phyloP scores from a whole-genome alignment of 1,140 invertebrate species.

The Drosophila pseudoananassae region DNA sequence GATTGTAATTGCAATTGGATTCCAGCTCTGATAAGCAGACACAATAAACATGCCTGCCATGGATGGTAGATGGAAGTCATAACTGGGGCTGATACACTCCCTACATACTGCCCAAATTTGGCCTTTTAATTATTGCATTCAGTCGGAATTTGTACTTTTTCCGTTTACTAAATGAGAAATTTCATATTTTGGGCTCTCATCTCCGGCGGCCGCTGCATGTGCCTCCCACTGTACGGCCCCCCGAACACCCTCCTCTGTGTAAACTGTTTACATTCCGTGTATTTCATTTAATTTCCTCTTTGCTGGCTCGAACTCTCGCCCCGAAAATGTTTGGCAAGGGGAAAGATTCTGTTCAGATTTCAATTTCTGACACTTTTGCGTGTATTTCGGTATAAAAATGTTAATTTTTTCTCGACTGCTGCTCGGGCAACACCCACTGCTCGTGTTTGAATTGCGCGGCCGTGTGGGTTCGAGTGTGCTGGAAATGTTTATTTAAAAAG shows the following conservation, averaged over 20 bases:
- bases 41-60: slow-evolving; percentile 26
- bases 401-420: slow-evolving; percentile 39
- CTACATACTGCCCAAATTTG: slow-evolving; percentile 31
- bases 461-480: slow-evolving; percentile 45
- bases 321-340: slow-evolving; percentile 20
- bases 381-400: slow-evolving; percentile 65
- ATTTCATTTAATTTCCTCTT: slow-evolving; percentile 77
- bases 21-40: slow-evolving; percentile 36
- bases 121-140: slow-evolving; percentile 25
- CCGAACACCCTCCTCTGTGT: slow-evolving; percentile 12
- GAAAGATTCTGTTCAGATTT: slow-evolving; percentile 37
- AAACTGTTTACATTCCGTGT: slow-evolving; percentile 69
- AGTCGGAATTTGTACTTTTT: neutral
- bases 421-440: slow-evolving; percentile 42
- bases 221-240: slow-evolving; percentile 9
- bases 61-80: too few species aligned
- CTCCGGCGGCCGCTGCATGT: slow-evolving; percentile 26
- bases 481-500: slow-evolving; percentile 78
- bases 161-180: slow-evolving; percentile 47
- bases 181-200: slow-evolving; percentile 35
- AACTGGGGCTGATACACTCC: too few species aligned
- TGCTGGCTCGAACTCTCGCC: too few species aligned
- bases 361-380: slow-evolving; percentile 73
- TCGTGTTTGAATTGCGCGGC: neutral
- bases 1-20: slow-evolving; percentile 47